A percentile compares a stretch with the other conserved stretches of the same genome.
These are phyloP conservation scores for Acleris emargana DNA, from an alignment of 2,888 invertebrate species.

Conservation along the genomic window DNA sequence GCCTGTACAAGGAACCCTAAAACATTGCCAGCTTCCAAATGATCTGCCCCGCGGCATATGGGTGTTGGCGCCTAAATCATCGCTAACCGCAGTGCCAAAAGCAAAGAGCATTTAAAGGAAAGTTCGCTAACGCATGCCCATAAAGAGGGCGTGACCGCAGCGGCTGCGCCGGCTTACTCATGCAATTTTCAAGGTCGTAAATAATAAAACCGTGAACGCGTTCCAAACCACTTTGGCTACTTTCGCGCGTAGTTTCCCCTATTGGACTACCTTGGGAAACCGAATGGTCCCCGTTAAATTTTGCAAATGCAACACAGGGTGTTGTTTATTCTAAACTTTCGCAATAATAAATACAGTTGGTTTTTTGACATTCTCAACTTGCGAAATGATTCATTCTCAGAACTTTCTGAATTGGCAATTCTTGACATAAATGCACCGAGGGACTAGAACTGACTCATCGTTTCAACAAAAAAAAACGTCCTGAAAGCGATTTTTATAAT, in stretches of 20 bases:
- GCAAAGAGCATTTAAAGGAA: slow-evolving; percentile 67
- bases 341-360: neutral
- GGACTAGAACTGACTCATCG: no score
- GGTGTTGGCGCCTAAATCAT: slow-evolving; percentile 20
- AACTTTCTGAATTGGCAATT: no score
- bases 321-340: neutral
- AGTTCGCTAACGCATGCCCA: slow-evolving; percentile 71
- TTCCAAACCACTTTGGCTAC: slow-evolving; percentile 79
- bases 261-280: slow-evolving; percentile 66
- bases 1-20: neutral
- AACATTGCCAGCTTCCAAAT: neutral
- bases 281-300: slow-evolving; percentile 40
- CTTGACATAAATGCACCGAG: no score
- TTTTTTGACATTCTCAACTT: no score
- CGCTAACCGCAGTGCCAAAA: slow-evolving; percentile 57
- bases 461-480: no score
- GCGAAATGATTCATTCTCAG: no score
- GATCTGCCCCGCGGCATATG: neutral
- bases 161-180: slow-evolving; percentile 76
- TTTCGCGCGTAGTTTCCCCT: slow-evolving; percentile 67
- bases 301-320: slow-evolving; percentile 1
- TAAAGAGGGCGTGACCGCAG: slow-evolving; percentile 80
- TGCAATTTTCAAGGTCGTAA: slow-evolving; percentile 83
- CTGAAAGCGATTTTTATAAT: no score
- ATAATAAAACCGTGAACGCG: slow-evolving; percentile 79